These are phyloP conservation scores for Pecten maximus DNA, from an alignment of 2,888 invertebrate species.

Conservation along the genomic window DNA sequence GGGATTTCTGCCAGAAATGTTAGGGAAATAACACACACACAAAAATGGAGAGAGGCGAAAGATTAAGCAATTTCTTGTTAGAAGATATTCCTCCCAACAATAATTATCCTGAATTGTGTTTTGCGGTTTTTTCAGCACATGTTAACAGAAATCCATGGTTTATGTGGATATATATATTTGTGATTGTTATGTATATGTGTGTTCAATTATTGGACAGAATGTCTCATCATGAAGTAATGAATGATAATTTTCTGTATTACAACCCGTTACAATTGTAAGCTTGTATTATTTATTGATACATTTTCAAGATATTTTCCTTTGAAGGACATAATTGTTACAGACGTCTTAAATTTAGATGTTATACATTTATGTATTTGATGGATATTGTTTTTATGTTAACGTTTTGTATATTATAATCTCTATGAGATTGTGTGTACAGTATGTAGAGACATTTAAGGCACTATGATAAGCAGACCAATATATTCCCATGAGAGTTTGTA, in stretches of 20 bases:
- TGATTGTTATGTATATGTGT: background rate
- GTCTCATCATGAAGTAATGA: too few species aligned
- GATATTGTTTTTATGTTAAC: background rate
- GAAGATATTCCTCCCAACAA: too few species aligned
- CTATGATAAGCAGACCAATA: background rate
- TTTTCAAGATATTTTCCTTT: background rate
- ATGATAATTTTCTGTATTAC: too few species aligned
- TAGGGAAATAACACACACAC: too few species aligned
- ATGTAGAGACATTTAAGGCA: background rate
- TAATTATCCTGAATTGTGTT: background rate
- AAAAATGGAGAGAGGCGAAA: too few species aligned
- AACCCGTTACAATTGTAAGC: too few species aligned
- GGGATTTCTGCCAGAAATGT: too few species aligned
- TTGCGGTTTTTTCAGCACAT: background rate
- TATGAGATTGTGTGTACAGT: background rate
- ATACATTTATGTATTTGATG: background rate
- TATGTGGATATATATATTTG: background rate
- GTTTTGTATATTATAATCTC: background rate
- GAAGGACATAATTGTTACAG: background rate
- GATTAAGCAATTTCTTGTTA: too few species aligned
- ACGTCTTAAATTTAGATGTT: background rate
- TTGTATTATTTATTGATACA: too few species aligned
- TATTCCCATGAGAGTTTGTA: background rate
- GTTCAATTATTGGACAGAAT: background rate
- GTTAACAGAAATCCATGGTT: background rate